Conservation (phyloP, 2,113 vertebrate species). For the Barbus barbus region DNA sequence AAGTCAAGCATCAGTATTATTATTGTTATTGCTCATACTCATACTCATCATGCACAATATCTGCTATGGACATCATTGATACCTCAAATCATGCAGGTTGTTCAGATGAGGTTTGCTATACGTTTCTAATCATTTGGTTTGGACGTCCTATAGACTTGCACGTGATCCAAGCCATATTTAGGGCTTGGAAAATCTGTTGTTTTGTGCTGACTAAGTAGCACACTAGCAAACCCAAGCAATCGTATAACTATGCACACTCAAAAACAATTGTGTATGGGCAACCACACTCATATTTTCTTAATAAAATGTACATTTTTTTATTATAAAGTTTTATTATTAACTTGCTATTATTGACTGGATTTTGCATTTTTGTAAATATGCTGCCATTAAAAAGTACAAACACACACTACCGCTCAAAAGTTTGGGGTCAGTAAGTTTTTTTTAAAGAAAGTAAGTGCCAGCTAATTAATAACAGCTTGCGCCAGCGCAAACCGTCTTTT, state of each 20-base stretch:
- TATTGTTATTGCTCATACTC: background rate
- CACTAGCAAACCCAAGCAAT: background rate
- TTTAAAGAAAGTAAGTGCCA: too few species aligned
- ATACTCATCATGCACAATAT: background rate
- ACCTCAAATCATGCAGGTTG: background rate
- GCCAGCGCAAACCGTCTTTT: too few species aligned
- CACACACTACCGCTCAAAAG: background rate
- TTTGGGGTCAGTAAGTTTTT: background rate
- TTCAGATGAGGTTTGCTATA: background rate
- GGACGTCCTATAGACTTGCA: background rate
- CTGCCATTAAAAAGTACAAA: background rate
- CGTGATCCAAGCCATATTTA: background rate
- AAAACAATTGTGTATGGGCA: background rate
- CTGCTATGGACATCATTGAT: background rate
- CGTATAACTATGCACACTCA: background rate
- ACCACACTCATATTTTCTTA: background rate
- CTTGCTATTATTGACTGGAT: background rate
- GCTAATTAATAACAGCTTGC: too few species aligned
- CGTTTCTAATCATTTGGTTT: background rate
- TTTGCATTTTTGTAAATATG: background rate
- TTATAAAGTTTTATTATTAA: background rate
- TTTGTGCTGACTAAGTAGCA: background rate
- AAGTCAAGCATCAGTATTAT: background rate
- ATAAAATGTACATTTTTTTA: background rate
- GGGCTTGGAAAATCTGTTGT: background rate